A percentile compares a stretch with the other conserved stretches of the same genome.
Evolutionary conservation across 1,140 invertebrate species (phyloP).

Genomic region (Geopemphigus sp.): DNA sequence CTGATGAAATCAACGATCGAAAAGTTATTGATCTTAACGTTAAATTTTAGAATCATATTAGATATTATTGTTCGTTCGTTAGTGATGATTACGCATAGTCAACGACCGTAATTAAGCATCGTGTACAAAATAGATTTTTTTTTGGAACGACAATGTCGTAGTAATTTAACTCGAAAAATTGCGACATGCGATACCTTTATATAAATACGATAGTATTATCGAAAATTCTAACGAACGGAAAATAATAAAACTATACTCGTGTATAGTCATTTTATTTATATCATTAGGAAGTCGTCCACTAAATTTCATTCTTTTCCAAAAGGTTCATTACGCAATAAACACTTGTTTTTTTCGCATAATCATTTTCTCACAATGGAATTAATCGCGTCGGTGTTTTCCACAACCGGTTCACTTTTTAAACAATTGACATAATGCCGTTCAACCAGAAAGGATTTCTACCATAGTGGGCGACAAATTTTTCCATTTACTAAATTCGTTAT

Average conservation of each 20-base stretch:
- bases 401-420: not conserved
- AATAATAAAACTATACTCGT: not conserved
- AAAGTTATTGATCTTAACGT: not conserved
- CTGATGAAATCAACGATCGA: not conserved
- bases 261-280: not conserved
- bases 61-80: not conserved
- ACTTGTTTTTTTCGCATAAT: not conserved
- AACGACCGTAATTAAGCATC: not conserved
- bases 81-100: not conserved
- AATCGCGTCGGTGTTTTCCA: slow-evolving; percentile 12
- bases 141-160: not conserved
- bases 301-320: no score
- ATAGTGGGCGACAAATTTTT: not conserved
- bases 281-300: not conserved
- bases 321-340: not conserved
- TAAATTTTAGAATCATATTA: not conserved
- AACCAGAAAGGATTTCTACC: not conserved
- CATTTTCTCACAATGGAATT: not conserved
- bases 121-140: slow-evolving; percentile 19
- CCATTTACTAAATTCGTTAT: slow-evolving; percentile 13
- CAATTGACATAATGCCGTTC: not conserved
- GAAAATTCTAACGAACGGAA: not conserved
- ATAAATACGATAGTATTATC: not conserved
- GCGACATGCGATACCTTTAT: not conserved
- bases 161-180: not conserved